Percentiles rank a stretch among this genome's conserved stretches.
Conservation (phyloP, 2,888 invertebrate species). For the Parnassius mnemosyne region DNA sequence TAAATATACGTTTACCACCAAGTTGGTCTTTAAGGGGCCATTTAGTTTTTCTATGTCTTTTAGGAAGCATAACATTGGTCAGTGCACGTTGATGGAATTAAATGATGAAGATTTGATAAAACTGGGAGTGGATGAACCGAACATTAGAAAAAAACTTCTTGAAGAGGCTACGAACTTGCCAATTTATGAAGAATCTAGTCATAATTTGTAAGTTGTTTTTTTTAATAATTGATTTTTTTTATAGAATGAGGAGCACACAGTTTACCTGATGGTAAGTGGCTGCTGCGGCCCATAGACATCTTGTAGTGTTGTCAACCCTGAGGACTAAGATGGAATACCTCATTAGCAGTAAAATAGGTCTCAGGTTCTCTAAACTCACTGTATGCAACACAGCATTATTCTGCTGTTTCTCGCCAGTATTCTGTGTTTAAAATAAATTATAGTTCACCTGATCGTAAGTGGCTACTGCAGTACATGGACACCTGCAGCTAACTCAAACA, state of each 20-base stretch:
- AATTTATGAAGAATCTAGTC: slow-evolving; percentile 51
- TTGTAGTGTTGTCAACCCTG: too few relatives aligned
- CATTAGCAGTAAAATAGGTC: too few relatives aligned
- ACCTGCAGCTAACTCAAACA: too few relatives aligned
- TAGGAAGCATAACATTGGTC: slow-evolving; percentile 68
- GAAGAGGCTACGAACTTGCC: slow-evolving; percentile 65
- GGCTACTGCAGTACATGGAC: too few relatives aligned
- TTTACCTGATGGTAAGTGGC: too few relatives aligned
- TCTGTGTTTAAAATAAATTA: too few relatives aligned
- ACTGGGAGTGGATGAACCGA: slow-evolving; percentile 61
- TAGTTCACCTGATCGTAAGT: too few relatives aligned
- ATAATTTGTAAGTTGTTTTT: slow-evolving; percentile 15
- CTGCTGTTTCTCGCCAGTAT: too few relatives aligned
- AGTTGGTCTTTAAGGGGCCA: not conserved
- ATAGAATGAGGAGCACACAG: slow-evolving; percentile 2
- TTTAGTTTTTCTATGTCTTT: slow-evolving; percentile 20
- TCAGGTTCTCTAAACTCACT: too few relatives aligned
- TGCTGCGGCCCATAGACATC: too few relatives aligned
- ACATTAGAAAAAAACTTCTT: slow-evolving; percentile 56
- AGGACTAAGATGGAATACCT: too few relatives aligned
- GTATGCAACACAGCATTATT: too few relatives aligned
- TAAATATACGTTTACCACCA: not conserved
- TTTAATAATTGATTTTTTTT: slow-evolving; percentile 1
- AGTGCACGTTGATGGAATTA: slow-evolving; percentile 63
- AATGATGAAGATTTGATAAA: slow-evolving; percentile 65